Percentiles rank a stretch among this genome's conserved stretches.
These are phyloP conservation scores for Caenorhabditis sp. DNA, from an alignment of 2,888 invertebrate species.

Conservation along the genomic window DNA sequence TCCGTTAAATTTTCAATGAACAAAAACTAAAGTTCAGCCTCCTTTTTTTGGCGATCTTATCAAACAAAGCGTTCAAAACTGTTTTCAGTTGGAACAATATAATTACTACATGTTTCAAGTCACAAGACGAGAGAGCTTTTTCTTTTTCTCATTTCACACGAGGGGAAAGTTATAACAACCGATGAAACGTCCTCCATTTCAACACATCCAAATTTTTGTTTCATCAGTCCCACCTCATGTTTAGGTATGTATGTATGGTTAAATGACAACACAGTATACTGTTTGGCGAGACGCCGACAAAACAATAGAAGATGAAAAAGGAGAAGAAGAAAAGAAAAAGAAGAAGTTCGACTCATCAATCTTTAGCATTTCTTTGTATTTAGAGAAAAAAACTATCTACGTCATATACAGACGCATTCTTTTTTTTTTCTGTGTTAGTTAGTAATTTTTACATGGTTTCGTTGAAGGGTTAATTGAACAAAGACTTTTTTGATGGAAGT, in stretches of 20 bases:
- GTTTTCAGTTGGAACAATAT: background rate
- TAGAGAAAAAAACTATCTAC: background rate
- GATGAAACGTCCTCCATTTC: background rate
- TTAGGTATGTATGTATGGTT: too few species aligned
- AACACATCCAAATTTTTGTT: background rate
- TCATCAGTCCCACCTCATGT: background rate
- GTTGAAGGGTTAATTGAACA: constrained; percentile 4
- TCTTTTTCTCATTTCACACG: background rate
- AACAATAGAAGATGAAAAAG: constrained; percentile 2
- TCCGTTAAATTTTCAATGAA: too few species aligned
- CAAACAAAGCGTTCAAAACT: background rate
- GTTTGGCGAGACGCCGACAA: constrained; percentile 8
- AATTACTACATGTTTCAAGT: background rate
- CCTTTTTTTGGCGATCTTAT: background rate
- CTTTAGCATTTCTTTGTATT: constrained; percentile 1
- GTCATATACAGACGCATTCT: background rate
- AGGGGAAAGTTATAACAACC: too few species aligned
- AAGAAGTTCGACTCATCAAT: constrained; percentile 7
- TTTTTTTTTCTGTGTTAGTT: background rate
- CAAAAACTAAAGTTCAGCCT: too few species aligned
- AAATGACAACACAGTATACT: background rate
- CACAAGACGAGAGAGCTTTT: background rate
- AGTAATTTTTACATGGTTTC: constrained; percentile 3
- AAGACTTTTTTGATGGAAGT: background rate
- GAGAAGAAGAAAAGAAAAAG: constrained; percentile 7